These are phyloP conservation scores for Pachypanchax playfairii DNA, from an alignment of 2,113 vertebrate species.

Conservation along the genomic window DNA sequence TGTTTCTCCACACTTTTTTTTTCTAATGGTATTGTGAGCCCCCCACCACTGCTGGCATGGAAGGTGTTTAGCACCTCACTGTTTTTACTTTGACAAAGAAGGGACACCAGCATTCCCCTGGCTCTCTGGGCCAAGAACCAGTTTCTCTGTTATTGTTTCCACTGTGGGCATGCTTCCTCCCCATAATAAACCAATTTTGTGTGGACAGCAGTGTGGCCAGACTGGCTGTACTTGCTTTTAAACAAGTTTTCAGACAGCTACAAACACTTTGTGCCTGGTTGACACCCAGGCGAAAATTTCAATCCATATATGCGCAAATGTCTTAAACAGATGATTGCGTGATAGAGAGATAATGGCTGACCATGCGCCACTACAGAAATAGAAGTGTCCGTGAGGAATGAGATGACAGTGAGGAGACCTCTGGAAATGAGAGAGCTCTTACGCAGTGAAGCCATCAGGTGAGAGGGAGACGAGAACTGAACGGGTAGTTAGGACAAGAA, in stretches of 20 bases:
- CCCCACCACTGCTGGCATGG: constrained; percentile 72
- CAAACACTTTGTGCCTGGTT: constrained; percentile 42
- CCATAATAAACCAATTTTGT: constrained; percentile 58
- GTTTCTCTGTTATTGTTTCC: constrained; percentile 70
- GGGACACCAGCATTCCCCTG: constrained; percentile 61
- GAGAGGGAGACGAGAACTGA: constrained; percentile 62
- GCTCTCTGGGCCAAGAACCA: constrained; percentile 62
- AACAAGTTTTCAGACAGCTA: constrained; percentile 26
- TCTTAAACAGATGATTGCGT: constrained; percentile 54
- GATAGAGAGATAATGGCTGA: constrained; percentile 68
- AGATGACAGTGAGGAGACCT: constrained; percentile 59
- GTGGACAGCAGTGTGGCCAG: constrained; percentile 34
- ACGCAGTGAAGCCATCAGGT: constrained; percentile 51
- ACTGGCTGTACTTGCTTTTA: constrained; percentile 25
- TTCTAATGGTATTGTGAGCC: constrained; percentile 77
- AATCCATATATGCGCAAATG: constrained; percentile 64
- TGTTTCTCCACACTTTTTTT: constrained; percentile 67
- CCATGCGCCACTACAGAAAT: constrained; percentile 72
- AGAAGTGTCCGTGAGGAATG: constrained; percentile 72
- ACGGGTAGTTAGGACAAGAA: constrained; percentile 83
- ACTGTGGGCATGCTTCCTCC: constrained; percentile 57
- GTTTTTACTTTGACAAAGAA: constrained; percentile 78
- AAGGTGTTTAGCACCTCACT: constrained; percentile 81
- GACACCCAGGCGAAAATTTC: constrained; percentile 67
- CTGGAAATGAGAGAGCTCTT: constrained; percentile 71